phyloP scores from a whole-genome alignment of 2,888 invertebrate species.

The Xestia rhomboidea region DNA sequence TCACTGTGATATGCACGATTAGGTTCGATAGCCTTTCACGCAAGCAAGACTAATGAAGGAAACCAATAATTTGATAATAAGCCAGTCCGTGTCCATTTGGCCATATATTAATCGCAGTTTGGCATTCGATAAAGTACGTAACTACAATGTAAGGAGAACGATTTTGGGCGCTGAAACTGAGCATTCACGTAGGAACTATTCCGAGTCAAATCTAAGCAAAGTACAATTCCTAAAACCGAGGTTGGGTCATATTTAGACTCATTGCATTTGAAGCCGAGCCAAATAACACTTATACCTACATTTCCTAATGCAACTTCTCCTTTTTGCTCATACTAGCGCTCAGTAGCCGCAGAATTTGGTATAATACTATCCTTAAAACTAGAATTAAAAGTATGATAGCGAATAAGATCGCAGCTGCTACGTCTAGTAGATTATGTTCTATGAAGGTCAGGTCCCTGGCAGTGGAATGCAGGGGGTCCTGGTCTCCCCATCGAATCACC shows the following conservation, averaged over 20 bases:
- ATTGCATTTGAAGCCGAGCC: slow-evolving; percentile 38
- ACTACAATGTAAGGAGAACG: neutral
- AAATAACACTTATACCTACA: slow-evolving; percentile 34
- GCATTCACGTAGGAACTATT: slow-evolving; percentile 7
- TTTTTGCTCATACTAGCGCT: slow-evolving; percentile 75
- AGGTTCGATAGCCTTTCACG: neutral
- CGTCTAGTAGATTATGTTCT: slow-evolving; percentile 81
- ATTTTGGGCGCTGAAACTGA: neutral
- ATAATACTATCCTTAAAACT: slow-evolving; percentile 72
- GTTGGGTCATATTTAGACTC: slow-evolving; percentile 12
- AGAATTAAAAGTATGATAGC: slow-evolving; percentile 70
- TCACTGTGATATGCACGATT: slow-evolving; percentile 6
- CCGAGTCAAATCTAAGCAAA: slow-evolving; percentile 4
- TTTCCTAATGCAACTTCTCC: slow-evolving; percentile 80
- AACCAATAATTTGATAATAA: slow-evolving; percentile 9
- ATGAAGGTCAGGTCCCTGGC: slow-evolving; percentile 80
- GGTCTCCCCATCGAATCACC: slow-evolving; percentile 85
- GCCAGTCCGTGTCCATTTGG: neutral
- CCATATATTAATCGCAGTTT: neutral
- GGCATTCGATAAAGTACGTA: slow-evolving; percentile 13
- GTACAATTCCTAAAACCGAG: slow-evolving; percentile 25
- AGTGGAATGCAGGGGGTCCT: slow-evolving; percentile 77
- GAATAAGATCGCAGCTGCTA: slow-evolving; percentile 75
- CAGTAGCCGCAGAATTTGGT: slow-evolving; percentile 73
- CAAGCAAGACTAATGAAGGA: neutral